Evolutionary conservation across 2,888 invertebrate species (phyloP), one percentile per base, ranked within the genome.

Genomic region (Amblyjoppa fuscipennis): DNA sequence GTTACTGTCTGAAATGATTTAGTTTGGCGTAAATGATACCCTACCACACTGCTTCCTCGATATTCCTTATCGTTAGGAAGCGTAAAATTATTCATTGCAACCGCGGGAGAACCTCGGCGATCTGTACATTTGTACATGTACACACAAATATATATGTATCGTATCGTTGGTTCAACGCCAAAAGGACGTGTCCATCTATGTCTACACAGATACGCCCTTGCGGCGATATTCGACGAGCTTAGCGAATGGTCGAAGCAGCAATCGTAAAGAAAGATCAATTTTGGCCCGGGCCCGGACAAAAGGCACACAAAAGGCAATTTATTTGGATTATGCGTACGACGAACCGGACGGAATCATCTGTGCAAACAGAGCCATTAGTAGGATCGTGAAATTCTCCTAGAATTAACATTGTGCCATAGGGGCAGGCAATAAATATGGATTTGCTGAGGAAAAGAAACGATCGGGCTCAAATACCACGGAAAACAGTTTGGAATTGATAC

Each of bases 311-410:
- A 74, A 73, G 74, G 38, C 16, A 64, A 84, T 77, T 76, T 45
- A 81, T 73, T 41, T 68, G 77, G 56, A 51, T 49, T 78, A 68
- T 51, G 80, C 16, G 68, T 83, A 66, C 66, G 53, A 64, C 64
- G 61, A 70, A 77, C 53, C 73, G 28, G 56, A 78, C 66, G 61
- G 74, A 81, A 85, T 88, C 87, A 87, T 88, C 85, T 88, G 88
- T 86, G 86, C 87, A 88, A 88, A 88, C 83, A 88, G 70, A 78
- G 56, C 84, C 87, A 87, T 88, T 87, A 87, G 83, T 51, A 45
- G 77, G 80, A 84, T 85, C 74, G 49, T 64, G 74, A 75, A 86
- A 81, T 83, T 83, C 78, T 81, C 70, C 74, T 70, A 4, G 86
- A 77, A 77, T 78, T 74, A 83, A 69, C 77, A 28, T 69, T 69